A percentile compares a stretch with the other conserved stretches of the same genome.
Evolutionary conservation across 2,113 vertebrate species (phyloP).

Genomic region (Procavia capensis): DNA sequence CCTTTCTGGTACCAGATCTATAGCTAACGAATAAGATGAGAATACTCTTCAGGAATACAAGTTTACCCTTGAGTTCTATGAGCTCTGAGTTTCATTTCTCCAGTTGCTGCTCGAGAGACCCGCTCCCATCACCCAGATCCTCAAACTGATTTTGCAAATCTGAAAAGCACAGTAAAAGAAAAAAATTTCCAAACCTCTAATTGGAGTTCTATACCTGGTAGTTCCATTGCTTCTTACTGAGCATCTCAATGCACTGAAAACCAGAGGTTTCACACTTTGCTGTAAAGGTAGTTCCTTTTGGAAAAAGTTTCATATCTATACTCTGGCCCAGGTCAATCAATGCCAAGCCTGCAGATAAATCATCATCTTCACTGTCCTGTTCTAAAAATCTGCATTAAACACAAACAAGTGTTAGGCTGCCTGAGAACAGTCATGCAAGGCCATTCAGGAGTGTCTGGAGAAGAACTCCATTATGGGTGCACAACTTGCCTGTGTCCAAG

Average conservation of each 20-base stretch:
- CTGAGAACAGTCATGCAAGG: neutral
- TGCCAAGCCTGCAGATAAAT: slow-evolving; percentile 91
- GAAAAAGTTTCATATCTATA: slow-evolving; percentile 96
- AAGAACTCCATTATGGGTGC: neutral
- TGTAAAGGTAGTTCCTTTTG: slow-evolving; percentile 92
- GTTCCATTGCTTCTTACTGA: slow-evolving; percentile 93
- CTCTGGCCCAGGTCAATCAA: slow-evolving; percentile 97
- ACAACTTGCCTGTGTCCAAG: slow-evolving; percentile 91
- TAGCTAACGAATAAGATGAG: neutral
- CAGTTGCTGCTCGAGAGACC: neutral
- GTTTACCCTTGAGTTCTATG: neutral
- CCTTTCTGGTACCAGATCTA: neutral
- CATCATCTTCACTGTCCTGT: slow-evolving; percentile 85
- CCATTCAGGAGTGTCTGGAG: neutral
- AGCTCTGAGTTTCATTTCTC: neutral
- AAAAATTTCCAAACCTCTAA: neutral
- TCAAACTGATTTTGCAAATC: neutral
- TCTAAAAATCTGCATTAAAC: slow-evolving; percentile 92
- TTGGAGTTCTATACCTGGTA: slow-evolving; percentile 91
- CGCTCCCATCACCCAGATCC: neutral
- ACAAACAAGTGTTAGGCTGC: slow-evolving; percentile 33
- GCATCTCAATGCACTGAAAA: slow-evolving; percentile 97
- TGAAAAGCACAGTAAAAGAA: neutral
- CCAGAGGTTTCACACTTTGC: slow-evolving; percentile 94
- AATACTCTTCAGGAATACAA: neutral